These are phyloP conservation scores for Drosophila ustulata DNA, from an alignment of 2,888 invertebrate species.

Conservation along the genomic window DNA sequence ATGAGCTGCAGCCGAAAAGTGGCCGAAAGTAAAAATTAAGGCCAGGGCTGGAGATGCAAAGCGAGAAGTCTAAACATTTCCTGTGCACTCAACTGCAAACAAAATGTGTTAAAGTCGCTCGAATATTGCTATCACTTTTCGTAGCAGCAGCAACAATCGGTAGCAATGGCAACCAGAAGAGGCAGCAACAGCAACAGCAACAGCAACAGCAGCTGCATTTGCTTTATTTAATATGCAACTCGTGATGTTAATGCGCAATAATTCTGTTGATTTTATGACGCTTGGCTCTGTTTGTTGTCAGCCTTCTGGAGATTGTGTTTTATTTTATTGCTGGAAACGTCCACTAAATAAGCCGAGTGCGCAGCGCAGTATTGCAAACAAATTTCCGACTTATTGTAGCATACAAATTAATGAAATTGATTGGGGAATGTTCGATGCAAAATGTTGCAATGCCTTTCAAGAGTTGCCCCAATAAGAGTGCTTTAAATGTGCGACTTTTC, in stretches of 20 bases:
- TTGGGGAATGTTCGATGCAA: background rate
- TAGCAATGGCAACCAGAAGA: no score
- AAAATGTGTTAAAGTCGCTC: conserved; percentile 49
- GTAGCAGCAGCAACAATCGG: background rate
- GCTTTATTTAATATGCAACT: conserved; percentile 45
- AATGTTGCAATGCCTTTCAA: background rate
- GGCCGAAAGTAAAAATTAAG: conserved; percentile 6
- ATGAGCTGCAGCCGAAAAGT: conserved; percentile 26
- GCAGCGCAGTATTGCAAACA: no score
- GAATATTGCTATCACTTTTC: conserved; percentile 31
- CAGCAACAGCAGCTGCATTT: conserved; percentile 39
- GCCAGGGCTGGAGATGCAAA: conserved; percentile 11
- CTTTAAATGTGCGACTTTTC: conserved; percentile 16
- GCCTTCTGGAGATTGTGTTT: conserved; percentile 12
- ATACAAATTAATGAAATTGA: background rate
- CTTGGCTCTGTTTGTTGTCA: conserved; percentile 16
- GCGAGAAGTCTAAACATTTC: conserved; percentile 20
- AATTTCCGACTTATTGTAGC: background rate
- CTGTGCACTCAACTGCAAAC: conserved; percentile 47
- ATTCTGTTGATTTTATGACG: conserved; percentile 26
- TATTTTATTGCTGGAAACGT: conserved; percentile 3
- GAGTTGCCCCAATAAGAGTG: conserved; percentile 17
- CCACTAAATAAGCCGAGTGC: no score
- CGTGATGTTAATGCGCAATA: conserved; percentile 32
- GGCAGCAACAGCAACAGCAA: conserved; percentile 4